Base-by-base conservation (phyloP, 2,113 vertebrate genomes). In the Oncorhynchus clarkii region DNA sequence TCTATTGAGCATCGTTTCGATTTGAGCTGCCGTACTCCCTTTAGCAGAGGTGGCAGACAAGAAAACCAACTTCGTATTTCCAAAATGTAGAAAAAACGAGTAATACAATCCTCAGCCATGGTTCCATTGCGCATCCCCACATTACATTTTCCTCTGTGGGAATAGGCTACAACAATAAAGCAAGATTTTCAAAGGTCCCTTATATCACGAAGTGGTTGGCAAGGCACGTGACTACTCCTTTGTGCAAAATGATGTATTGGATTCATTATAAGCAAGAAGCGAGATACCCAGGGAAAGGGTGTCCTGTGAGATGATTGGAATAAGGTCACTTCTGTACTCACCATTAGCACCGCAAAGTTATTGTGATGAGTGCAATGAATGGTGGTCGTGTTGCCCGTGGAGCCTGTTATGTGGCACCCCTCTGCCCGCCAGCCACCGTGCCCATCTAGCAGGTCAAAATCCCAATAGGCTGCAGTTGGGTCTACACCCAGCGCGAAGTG, bases 301-400 rank as follows among this genome's bases (percentile, higher is more conserved):
- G 77, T 74, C 81, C 70, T 69, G 45, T 67, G 60, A 22, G 39
- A 49, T 18, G 71, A 34, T 76, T 31, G 31, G 78, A 87, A 89
- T 78, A 84, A 81, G 79, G 78, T 76, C 60, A 60, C 80, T 75
- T 67, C 82, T 51, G 49, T 95, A 97, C 96, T 99, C 94, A 99
- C 97, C 97, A 98, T 99, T 91, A 96, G 97, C 94, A 95, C 97
- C 89, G 96, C 94, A 93, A 96, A 96, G 96, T 97, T 95, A 90
- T 93, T 91, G 82, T 95, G 93, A 89, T 91, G 94, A 75, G 91
- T 92, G 92, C 92, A 95, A 88, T 92, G 93, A 94, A 95, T 90
- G 82, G 94, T 95, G 91, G 92, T 93, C 86, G 95, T 93, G 92
- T 94, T 93, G 89, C 94, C 92, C 87, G 92, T 88, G 76, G 94